Conservation (phyloP, 2,888 invertebrate genomes). For the Ophonus ardosiacus region DNA sequence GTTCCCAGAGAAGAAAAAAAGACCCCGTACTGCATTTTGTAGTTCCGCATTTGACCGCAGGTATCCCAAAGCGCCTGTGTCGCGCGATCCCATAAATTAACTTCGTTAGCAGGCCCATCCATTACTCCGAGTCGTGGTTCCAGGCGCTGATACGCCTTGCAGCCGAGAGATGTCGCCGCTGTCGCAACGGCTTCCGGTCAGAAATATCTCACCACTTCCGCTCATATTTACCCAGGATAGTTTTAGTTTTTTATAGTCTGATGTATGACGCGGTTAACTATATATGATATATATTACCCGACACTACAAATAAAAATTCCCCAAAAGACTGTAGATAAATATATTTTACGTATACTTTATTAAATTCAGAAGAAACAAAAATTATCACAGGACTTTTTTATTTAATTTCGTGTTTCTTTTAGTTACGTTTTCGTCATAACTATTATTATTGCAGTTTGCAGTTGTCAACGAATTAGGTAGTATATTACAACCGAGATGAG, state of each 20-base stretch:
- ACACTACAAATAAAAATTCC: background rate
- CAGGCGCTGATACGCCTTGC: conserved; percentile 29
- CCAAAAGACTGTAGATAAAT: background rate
- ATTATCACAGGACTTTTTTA: too few relatives aligned
- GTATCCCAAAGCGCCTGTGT: background rate
- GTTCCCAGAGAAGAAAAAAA: background rate
- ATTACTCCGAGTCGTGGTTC: conserved; percentile 4
- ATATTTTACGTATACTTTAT: background rate
- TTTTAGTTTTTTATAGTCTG: conserved; percentile 35
- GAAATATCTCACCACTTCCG: conserved; percentile 47
- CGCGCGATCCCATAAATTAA: conserved; percentile 29
- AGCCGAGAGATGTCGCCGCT: conserved; percentile 31
- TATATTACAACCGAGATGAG: too few relatives aligned
- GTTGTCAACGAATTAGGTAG: too few relatives aligned
- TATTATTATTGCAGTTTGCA: too few relatives aligned
- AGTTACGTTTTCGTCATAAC: too few relatives aligned
- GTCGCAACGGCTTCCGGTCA: conserved; percentile 39
- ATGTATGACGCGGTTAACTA: conserved; percentile 34
- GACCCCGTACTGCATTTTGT: background rate
- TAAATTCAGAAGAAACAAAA: too few relatives aligned
- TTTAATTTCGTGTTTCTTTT: too few relatives aligned
- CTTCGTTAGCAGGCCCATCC: conserved; percentile 36
- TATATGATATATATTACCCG: conserved; percentile 27
- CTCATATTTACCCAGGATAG: conserved; percentile 40
- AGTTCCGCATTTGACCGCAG: conserved; percentile 32